Conservation (phyloP, 2,113 vertebrate species). For the Micronycteris hirsuta region DNA sequence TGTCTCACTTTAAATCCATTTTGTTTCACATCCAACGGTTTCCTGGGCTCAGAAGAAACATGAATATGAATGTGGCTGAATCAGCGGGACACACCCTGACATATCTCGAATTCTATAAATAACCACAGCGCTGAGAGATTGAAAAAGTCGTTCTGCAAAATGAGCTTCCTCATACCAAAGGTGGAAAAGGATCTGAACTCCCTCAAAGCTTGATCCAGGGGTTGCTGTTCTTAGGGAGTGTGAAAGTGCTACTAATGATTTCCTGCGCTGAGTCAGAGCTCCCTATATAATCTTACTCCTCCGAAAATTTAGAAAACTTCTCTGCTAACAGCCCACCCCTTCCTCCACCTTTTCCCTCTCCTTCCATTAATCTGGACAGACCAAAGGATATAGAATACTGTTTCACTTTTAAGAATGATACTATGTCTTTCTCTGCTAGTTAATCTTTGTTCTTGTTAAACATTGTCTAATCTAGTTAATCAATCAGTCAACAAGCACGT, state of each 20-base stretch:
- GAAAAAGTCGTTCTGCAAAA: slow-evolving; percentile 29
- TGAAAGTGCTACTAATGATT: slow-evolving; percentile 32
- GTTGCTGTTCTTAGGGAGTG: not conserved
- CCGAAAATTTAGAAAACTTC: not conserved
- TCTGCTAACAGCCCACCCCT: not conserved
- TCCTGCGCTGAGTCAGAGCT: slow-evolving; percentile 47
- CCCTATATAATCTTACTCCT: not conserved
- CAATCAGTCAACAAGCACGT: not conserved
- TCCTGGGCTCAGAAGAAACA: not conserved
- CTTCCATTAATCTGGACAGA: slow-evolving; percentile 2
- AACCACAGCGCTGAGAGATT: not conserved
- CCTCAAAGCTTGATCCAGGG: not conserved
- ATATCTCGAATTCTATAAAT: not conserved
- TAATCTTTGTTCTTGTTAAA: not conserved
- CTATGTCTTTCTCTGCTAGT: not conserved
- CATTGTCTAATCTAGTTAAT: not conserved
- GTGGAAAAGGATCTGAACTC: not conserved
- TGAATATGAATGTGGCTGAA: not conserved
- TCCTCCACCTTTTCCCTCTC: not conserved
- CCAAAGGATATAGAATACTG: not conserved
- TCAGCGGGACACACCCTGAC: not conserved
- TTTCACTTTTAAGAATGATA: slow-evolving; percentile 19
- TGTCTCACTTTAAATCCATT: not conserved
- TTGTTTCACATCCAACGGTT: not conserved
- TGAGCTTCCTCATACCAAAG: not conserved